Evolutionary conservation across 2,797 vertebrate genomes (phyloP).

Genomic region (Tympanoctomys barrerae): DNA sequence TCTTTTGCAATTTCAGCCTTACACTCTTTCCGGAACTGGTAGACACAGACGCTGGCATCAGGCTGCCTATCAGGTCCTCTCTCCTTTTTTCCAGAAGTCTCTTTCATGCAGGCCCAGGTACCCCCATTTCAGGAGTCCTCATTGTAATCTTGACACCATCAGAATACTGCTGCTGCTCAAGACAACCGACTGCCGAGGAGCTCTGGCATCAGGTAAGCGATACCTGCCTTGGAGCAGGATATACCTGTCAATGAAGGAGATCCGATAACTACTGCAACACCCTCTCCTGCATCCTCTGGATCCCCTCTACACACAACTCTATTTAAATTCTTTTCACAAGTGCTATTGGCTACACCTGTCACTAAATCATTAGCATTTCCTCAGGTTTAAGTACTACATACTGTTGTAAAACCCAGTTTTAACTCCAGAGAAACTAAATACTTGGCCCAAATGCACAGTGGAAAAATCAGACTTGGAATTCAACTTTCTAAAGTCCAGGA

Average conservation of each 20-base stretch:
- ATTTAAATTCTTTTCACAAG: not conserved
- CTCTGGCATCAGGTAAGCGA: not conserved
- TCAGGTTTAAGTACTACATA: not conserved
- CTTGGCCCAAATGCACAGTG: not conserved
- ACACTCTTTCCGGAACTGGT: rapidly evolving
- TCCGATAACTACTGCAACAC: not conserved
- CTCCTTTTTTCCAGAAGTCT: not conserved
- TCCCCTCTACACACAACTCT: not conserved
- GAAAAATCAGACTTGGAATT: conserved; percentile 16
- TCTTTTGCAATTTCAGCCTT: not conserved
- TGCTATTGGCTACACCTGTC: not conserved
- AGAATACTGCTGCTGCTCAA: not conserved
- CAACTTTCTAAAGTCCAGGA: not conserved
- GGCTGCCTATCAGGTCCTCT: not conserved
- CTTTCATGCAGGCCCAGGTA: not conserved
- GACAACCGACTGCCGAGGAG: not conserved
- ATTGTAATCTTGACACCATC: not conserved
- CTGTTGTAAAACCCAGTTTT: not conserved
- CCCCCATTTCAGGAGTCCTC: conserved; percentile 6
- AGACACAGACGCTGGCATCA: not conserved
- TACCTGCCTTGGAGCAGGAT: conserved; percentile 12
- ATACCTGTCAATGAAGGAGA: not conserved
- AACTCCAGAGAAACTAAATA: not conserved
- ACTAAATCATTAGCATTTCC: not conserved
- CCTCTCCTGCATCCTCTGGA: not conserved